Percentiles rank a stretch among this genome's conserved stretches.
phyloP scores from a whole-genome alignment of 2,888 invertebrate species.

The Corythucha ciliata region DNA sequence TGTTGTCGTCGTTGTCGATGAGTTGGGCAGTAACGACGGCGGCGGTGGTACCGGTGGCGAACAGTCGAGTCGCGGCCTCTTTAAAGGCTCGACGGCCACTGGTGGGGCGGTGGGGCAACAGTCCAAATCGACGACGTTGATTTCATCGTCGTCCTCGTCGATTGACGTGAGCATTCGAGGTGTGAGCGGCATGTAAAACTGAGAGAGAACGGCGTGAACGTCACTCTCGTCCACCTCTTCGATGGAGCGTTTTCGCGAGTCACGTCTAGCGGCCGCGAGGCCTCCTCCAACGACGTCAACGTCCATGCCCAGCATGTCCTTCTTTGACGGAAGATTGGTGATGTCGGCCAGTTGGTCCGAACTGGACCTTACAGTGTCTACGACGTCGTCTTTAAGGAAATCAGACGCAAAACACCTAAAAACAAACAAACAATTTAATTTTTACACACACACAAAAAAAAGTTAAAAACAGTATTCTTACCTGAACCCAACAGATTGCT shows the following conservation, averaged over 20 bases:
- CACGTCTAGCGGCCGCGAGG: slow-evolving; percentile 19
- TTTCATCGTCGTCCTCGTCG: slow-evolving; percentile 51
- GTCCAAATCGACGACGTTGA: slow-evolving; percentile 42
- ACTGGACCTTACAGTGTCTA: slow-evolving; percentile 23
- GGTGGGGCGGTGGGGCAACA: slow-evolving; percentile 33
- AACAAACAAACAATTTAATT: background rate
- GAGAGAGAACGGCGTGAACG: slow-evolving; percentile 59
- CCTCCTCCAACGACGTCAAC: no score
- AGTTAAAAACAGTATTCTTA: slow-evolving; percentile 1
- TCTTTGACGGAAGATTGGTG: slow-evolving; percentile 35
- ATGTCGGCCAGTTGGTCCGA: slow-evolving; percentile 34
- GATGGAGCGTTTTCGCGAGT: slow-evolving; percentile 43
- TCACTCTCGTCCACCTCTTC: slow-evolving; percentile 57
- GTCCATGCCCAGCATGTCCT: slow-evolving; percentile 24
- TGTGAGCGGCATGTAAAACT: slow-evolving; percentile 61
- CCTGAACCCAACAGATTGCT: slow-evolving; percentile 35
- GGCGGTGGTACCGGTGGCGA: slow-evolving; percentile 11
- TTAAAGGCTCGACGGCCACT: no score
- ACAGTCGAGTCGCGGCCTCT: slow-evolving; percentile 29
- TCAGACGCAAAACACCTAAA: slow-evolving; percentile 30
- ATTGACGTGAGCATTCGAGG: slow-evolving; percentile 58
- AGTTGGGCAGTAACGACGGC: background rate
- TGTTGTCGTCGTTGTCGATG: no score
- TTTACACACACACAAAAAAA: background rate
- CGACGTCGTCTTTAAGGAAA: slow-evolving; percentile 32